Evolutionary conservation across 1,140 invertebrate genomes (phyloP), one percentile per base, ranked within the genome.

Genomic region (Hypothenemus hampei): DNA sequence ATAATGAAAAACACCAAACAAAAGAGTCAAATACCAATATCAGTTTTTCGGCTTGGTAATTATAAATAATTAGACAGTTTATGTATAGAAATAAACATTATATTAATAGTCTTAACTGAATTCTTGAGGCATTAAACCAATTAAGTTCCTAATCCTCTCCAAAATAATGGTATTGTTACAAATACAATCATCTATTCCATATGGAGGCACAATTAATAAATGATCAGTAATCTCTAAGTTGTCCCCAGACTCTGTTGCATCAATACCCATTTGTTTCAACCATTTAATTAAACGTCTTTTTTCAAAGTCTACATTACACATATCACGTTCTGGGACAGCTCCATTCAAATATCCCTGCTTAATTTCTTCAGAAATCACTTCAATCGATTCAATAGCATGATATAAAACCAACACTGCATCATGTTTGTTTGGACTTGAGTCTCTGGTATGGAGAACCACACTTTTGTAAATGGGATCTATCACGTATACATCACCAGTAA

Each of bases 41-140:
- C 49, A 69, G 63, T 54, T 69, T 66, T 56, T 58, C 68, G n/a
- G 68, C 68, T 57, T 71, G 69, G 67, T 70, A 67, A 22, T 31
- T 3, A 31, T 31, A 31, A 31, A 13, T 2, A 8, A 31, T 3
- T 31, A 31, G 13, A 8, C 10, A 2, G 24, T 29, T 29, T 29
- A 29, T 29, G 11, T 6, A 6, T 29, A 29, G 35, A 37, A 37
- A 37, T 3, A 8, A 11, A 37, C 35, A 6, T 21, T 8, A 22
- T 16, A 16, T 8, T 39, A 23, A 44, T 13, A 26, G 4, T 31
- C 33, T 60, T 60, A 61, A 21, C 53, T 13, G 51, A 62, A 65
- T 16, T 66, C 57, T 23, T 19, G 4, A 18, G 68, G 68, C 67
- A 70, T 68, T 61, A 57, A 58, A 41, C 57, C 36, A 16, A 71